Evolutionary conservation across 2,888 invertebrate genomes (phyloP).

Genomic region (Sarcophaga subvicina): DNA sequence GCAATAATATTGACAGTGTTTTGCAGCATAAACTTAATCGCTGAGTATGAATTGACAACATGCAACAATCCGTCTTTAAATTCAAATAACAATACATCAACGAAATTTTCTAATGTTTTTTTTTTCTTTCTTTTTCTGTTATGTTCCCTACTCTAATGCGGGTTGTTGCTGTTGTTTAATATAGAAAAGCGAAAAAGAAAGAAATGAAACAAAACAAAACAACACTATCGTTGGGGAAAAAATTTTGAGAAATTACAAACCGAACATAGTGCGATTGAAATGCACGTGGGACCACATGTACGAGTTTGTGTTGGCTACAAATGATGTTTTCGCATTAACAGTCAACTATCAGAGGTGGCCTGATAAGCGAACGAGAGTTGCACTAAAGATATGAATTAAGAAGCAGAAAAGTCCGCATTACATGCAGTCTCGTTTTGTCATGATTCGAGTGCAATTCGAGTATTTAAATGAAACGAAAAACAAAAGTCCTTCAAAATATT

Average conservation of each 20-base stretch:
- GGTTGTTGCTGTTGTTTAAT: not conserved
- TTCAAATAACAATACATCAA: conserved; percentile 67
- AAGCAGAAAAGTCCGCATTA: no score
- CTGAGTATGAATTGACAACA: conserved; percentile 63
- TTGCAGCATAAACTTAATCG: not conserved
- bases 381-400: no score
- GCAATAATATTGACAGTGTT: not conserved
- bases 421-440: no score
- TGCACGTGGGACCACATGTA: conserved; percentile 50
- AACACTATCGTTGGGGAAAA: not conserved
- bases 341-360: not conserved
- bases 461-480: not conserved
- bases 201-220: conserved; percentile 6
- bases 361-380: no score
- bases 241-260: conserved; percentile 26
- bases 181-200: conserved; percentile 3
- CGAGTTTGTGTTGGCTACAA: conserved; percentile 58
- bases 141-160: no score
- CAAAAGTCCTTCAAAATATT: not conserved
- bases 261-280: conserved; percentile 49
- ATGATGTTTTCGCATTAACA: conserved; percentile 61
- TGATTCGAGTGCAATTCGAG: no score
- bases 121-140: not conserved
- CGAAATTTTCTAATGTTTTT: conserved; percentile 32
- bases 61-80: conserved; percentile 68